A percentile compares a stretch with the other conserved stretches of the same genome.
These are phyloP conservation scores for Eupithecia subfuscata DNA, from an alignment of 2,888 invertebrate species.

Conservation along the genomic window DNA sequence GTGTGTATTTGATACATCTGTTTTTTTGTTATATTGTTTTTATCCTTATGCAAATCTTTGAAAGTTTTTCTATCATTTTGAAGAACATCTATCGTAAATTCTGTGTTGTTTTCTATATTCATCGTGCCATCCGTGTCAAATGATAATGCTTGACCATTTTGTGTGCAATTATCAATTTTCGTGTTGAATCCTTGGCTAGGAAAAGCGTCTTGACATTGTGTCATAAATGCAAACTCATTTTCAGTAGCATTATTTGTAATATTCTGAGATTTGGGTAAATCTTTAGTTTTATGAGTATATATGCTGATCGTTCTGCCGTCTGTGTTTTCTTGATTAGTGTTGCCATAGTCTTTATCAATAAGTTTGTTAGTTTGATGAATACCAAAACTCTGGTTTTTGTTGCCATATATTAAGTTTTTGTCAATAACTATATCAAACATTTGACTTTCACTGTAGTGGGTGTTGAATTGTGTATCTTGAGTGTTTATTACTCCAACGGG, in stretches of 20 bases:
- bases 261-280: slow-evolving; percentile 10
- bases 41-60: not conserved
- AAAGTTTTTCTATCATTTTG: not conserved
- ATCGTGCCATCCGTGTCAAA: slow-evolving; percentile 7
- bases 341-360: not conserved
- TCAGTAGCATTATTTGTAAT: not conserved
- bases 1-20: not conserved
- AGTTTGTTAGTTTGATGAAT: not conserved
- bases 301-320: not conserved
- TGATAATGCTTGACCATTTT: not conserved
- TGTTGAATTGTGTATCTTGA: slow-evolving; percentile 49
- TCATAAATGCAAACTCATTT: not conserved
- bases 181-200: not conserved
- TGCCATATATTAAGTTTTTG: slow-evolving; percentile 48
- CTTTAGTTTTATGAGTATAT: not conserved
- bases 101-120: slow-evolving; percentile 14
- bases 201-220: not conserved
- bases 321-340: not conserved
- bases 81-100: not conserved
- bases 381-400: slow-evolving; percentile 14
- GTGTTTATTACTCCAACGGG: slow-evolving; percentile 51
- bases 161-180: not conserved
- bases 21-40: not conserved
- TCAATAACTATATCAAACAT: slow-evolving; percentile 45
- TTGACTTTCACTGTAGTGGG: slow-evolving; percentile 63